Evolutionary conservation across 2,888 invertebrate species (phyloP), one percentile per base, ranked within the genome.

Genomic region (Rhyacophila evoluta): DNA sequence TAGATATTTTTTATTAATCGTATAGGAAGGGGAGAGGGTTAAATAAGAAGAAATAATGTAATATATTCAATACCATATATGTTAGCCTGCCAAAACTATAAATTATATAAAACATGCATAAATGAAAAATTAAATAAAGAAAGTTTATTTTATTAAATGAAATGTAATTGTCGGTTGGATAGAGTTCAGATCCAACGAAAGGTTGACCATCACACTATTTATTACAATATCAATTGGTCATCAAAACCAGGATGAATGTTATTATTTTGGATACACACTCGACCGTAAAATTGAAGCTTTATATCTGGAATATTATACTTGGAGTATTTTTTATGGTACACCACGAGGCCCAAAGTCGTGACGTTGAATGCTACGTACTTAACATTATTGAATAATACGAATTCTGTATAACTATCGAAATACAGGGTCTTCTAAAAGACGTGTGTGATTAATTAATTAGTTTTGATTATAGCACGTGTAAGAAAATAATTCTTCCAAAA

Each of bases 221-320:
- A 55, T 55, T 25, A 55, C 10, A 55, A 55, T 55, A 55, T 55
- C 55, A 55, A 55, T 55, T 55, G 55, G 55, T 55, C 15, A 55
- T 55, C 55, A 55, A 5, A 19, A 19, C 25, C 55, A 55, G 55
- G 55, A 55, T 55, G 55, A 19, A 55, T 55, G 55, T 41, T 55
- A 55, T 55, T 55, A 55, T 55, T 55, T 55, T 55, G 55, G 55
- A 55, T 25, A 19, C 55, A 55, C 19, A 55, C 55, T 55, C 55
- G 55, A 55, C 55, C 55, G 19, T 55, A 55, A 55, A 55, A 55
- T 55, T 55, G 55, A 55, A 55, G 55, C 25, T n/a, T 41, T 25
- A 55, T 55, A 15, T 25, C 55, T 25, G 55, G 55, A 55, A 55
- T 55, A 55, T 55, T 55, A 55, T 55, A 55, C 19, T 55, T 19